Evolutionary conservation across 2,113 vertebrate genomes (phyloP), one percentile per base, ranked within the genome.

Genomic region (Pitta sordida): DNA sequence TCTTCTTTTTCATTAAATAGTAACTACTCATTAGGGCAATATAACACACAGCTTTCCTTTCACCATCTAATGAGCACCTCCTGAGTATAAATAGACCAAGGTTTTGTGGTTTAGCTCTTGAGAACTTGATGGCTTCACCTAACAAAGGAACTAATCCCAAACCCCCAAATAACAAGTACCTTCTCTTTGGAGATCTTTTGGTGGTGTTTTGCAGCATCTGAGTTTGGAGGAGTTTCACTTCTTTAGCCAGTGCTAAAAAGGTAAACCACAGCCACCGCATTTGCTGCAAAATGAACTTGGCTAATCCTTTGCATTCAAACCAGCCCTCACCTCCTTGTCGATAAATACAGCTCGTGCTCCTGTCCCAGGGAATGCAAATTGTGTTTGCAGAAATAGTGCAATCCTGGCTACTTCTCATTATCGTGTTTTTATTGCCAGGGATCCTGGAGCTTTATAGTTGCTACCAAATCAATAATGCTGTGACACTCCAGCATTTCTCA

Each of bases 401-500:
- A 30, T 88, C 73, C 76, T 83, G 85, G 83, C 82, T 80, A 39
- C 85, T 85, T 94, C 91, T 96, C 71, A 70, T 96, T 92, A 95
- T 90, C 27, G 10, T 68, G 80, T 73, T 95, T 92, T 94, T 93
- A 91, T 91, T 94, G 88, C 88, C 84, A 83, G 75, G 34, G 82
- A 83, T 95, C 82, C 67, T 70, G 84, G 64, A 91, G 75, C 91
- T 70, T 88, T 95, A 90, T 74, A 90, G 78, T 70, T 83, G 63
- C 85, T 94, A 80, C 79, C 67, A 82, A 95, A 96, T 96, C 95
- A 95, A 86, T 95, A 95, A 87, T 5, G 52, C 75, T 77, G 85
- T 95, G 93, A 80, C 87, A 77, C 91, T 92, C 87, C 68, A 56
- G 64, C 85, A 64, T 95, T 90, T 74, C 90, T 90, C 85, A 94